Conservation (phyloP, 2,888 invertebrate genomes). For the Barypeithes pellucidus region DNA sequence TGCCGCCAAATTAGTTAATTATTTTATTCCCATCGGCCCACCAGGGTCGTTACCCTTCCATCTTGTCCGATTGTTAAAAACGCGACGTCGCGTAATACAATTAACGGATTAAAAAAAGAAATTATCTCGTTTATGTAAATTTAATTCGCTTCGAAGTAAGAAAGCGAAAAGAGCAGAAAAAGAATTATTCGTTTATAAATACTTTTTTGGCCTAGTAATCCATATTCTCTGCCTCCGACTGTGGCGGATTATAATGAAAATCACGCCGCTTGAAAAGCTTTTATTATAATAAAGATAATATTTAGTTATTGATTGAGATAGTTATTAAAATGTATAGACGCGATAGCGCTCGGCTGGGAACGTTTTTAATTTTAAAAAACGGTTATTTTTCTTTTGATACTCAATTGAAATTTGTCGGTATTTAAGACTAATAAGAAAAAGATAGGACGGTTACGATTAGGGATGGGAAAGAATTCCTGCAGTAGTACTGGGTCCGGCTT, state of each 20-base stretch:
- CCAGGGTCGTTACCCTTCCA: conserved; percentile 8
- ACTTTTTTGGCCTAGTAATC: conserved; percentile 27
- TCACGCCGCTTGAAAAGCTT: conserved; percentile 2
- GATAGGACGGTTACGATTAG: too few species aligned
- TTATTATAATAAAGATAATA: conserved; percentile 11
- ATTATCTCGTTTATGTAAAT: conserved; percentile 32
- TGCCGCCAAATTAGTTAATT: not conserved
- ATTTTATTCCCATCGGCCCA: not conserved
- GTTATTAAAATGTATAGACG: conserved; percentile 10
- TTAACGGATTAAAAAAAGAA: conserved; percentile 27
- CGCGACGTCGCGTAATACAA: conserved; percentile 13
- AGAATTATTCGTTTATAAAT: conserved; percentile 8
- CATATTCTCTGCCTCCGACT: conserved; percentile 13
- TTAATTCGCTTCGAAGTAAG: conserved; percentile 24
- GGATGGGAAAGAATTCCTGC: too few species aligned
- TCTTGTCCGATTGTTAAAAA: conserved; percentile 10
- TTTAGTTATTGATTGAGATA: conserved; percentile 11
- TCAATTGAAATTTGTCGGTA: not conserved
- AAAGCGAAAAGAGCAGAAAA: conserved; percentile 32
- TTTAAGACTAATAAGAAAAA: not conserved
- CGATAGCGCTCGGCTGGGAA: not conserved
- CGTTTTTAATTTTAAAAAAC: not conserved
- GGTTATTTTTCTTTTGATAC: conserved; percentile 4
- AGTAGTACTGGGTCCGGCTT: too few species aligned
- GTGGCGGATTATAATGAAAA: conserved; percentile 16